These are phyloP conservation scores for Drosophila arizonae DNA, from an alignment of 1,140 invertebrate genomes.

Conservation along the genomic window DNA sequence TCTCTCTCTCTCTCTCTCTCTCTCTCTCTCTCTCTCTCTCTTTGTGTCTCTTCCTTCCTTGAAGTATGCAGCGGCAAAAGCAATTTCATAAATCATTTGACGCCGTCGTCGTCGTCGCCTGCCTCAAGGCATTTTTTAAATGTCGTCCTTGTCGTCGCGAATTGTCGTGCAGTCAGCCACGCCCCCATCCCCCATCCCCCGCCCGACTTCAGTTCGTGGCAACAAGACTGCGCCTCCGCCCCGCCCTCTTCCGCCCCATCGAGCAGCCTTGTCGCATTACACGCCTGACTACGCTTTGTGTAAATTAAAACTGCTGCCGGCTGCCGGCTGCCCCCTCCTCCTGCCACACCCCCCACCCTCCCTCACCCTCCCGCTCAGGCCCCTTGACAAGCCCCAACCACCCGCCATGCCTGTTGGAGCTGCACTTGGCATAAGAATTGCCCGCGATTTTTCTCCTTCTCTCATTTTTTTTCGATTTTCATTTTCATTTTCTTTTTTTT, in stretches of 20 bases:
- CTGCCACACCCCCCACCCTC: neutral
- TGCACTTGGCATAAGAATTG: slow-evolving; percentile 37
- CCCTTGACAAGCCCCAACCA: neutral
- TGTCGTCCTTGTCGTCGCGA: slow-evolving; percentile 51
- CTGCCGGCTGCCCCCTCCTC: slow-evolving; percentile 33
- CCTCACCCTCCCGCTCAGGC: neutral
- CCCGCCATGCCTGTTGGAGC: neutral
- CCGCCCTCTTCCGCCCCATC: neutral
- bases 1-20: slow-evolving; percentile 1
- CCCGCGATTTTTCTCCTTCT: slow-evolving; percentile 20
- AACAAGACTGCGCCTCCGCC: neutral
- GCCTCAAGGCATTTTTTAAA: slow-evolving; percentile 79
- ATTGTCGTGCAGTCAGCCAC: slow-evolving; percentile 11
- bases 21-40: neutral
- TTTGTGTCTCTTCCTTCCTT: neutral
- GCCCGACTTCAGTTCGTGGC: neutral
- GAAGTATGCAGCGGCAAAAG: slow-evolving; percentile 64
- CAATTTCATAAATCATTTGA: slow-evolving; percentile 83
- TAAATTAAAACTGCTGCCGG: slow-evolving; percentile 81
- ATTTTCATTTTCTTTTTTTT: slow-evolving; percentile 1
- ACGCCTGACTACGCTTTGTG: slow-evolving; percentile 79
- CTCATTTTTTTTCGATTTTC: slow-evolving; percentile 15
- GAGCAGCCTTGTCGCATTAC: slow-evolving; percentile 55
- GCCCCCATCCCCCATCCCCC: neutral
- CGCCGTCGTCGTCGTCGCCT: slow-evolving; percentile 46